These are phyloP conservation scores for Atherinosoma microstoma DNA, from an alignment of 2,797 vertebrate genomes.

Conservation along the genomic window DNA sequence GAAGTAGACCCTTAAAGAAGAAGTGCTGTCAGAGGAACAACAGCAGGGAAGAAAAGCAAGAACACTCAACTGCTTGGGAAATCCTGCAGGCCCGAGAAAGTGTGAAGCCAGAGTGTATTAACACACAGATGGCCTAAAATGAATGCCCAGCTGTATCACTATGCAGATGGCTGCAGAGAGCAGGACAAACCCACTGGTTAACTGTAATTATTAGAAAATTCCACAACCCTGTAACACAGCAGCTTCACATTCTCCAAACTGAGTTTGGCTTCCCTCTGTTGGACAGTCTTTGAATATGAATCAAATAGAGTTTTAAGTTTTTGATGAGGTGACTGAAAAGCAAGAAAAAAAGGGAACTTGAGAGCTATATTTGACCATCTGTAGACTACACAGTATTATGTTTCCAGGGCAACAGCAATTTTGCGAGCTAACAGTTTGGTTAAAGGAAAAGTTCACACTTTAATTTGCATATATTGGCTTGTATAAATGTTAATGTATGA, in stretches of 20 bases:
- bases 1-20: constrained; percentile 57
- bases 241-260: background rate
- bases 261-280: background rate
- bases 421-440: background rate
- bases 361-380: background rate
- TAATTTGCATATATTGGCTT: background rate
- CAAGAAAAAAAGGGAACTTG: background rate
- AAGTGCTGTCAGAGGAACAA: constrained; percentile 40
- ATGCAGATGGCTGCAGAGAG: constrained; percentile 18
- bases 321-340: background rate
- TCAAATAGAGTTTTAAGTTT: background rate
- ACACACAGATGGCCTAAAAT: constrained; percentile 46
- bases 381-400: background rate
- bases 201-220: background rate
- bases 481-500: background rate
- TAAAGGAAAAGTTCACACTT: background rate
- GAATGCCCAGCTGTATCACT: constrained; percentile 29
- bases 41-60: background rate
- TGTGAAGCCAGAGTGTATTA: constrained; percentile 9
- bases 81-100: constrained; percentile 15
- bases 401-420: background rate
- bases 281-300: background rate
- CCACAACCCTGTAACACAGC: background rate
- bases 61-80: constrained; percentile 11
- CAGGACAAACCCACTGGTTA: constrained; percentile 29